phyloP scores from a whole-genome alignment of 2,888 invertebrate species.

The Pyrochroa serraticornis region DNA sequence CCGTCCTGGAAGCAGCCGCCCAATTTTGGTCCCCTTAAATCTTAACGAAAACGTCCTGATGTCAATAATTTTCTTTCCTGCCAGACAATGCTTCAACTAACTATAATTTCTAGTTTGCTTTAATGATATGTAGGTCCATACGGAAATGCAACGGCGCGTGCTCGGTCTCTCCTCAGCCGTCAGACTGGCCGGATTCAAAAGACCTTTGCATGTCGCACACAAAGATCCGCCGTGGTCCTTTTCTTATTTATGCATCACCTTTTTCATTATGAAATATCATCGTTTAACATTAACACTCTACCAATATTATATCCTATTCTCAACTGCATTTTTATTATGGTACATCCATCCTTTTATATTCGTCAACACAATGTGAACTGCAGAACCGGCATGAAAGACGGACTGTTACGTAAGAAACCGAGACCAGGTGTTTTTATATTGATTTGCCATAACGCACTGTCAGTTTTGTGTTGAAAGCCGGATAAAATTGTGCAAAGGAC shows the following conservation, averaged over 20 bases:
- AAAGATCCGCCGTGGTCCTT: slow-evolving; percentile 43
- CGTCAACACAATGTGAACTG: slow-evolving; percentile 40
- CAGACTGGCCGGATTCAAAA: slow-evolving; percentile 37
- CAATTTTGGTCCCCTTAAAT: slow-evolving; percentile 6
- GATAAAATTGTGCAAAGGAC: slow-evolving; percentile 30
- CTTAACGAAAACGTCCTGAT: slow-evolving; percentile 18
- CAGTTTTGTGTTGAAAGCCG: slow-evolving; percentile 50
- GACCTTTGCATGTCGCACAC: slow-evolving; percentile 34
- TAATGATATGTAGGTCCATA: slow-evolving; percentile 37
- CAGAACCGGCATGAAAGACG: slow-evolving; percentile 39
- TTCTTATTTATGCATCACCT: slow-evolving; percentile 40
- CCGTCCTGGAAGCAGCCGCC: too few relatives aligned
- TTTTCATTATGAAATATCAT: slow-evolving; percentile 34
- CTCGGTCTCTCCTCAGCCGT: slow-evolving; percentile 38
- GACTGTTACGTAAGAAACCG: slow-evolving; percentile 49
- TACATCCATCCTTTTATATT: slow-evolving; percentile 45
- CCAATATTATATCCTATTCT: slow-evolving; percentile 5
- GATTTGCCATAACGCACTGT: slow-evolving; percentile 48
- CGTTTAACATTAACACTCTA: background rate
- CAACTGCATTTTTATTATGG: slow-evolving; percentile 36
- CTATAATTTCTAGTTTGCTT: slow-evolving; percentile 25
- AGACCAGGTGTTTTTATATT: slow-evolving; percentile 55
- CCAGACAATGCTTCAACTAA: slow-evolving; percentile 9
- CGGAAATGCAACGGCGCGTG: slow-evolving; percentile 49
- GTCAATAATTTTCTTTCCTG: slow-evolving; percentile 27